A percentile compares a stretch with the other conserved stretches of the same genome.
Conservation (phyloP, 2,888 invertebrate genomes). For the Trachelus tabidus region DNA sequence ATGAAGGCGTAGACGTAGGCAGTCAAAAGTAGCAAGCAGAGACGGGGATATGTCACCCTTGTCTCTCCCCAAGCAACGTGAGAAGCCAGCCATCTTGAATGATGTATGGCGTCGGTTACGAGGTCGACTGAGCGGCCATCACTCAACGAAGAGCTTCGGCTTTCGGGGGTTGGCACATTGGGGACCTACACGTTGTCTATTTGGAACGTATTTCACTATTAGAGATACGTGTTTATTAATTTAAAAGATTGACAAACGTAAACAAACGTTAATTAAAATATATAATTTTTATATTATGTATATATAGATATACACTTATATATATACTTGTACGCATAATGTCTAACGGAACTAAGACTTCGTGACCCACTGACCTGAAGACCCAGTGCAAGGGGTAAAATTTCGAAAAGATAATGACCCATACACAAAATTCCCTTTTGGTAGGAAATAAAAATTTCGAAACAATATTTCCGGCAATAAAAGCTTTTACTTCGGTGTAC, state of each 20-base stretch:
- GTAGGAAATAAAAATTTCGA: neutral
- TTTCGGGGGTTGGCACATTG: conserved; percentile 45
- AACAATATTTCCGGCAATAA: neutral
- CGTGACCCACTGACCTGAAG: neutral
- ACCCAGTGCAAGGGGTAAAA: neutral
- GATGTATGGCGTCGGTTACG: conserved; percentile 72
- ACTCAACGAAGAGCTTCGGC: conserved; percentile 65
- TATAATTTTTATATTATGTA: too few species aligned
- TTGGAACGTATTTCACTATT: conserved; percentile 9
- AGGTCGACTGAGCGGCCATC: conserved; percentile 71
- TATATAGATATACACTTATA: too few species aligned
- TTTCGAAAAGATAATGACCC: neutral
- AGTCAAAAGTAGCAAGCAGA: conserved; percentile 53
- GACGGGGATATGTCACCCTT: conserved; percentile 59
- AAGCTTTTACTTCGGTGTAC: neutral
- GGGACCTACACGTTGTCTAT: conserved; percentile 41
- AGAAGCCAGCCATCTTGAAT: conserved; percentile 68
- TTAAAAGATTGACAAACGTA: neutral
- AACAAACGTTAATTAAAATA: neutral
- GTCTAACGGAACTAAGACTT: too few species aligned
- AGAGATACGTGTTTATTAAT: neutral
- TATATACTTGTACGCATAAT: too few species aligned
- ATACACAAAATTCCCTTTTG: neutral
- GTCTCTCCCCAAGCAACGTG: conserved; percentile 55
- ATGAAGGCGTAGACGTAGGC: conserved; percentile 52